Percentiles rank a stretch among this genome's conserved stretches.
Evolutionary conservation across 1,140 invertebrate species (phyloP).

Genomic region (Ips nitidus): DNA sequence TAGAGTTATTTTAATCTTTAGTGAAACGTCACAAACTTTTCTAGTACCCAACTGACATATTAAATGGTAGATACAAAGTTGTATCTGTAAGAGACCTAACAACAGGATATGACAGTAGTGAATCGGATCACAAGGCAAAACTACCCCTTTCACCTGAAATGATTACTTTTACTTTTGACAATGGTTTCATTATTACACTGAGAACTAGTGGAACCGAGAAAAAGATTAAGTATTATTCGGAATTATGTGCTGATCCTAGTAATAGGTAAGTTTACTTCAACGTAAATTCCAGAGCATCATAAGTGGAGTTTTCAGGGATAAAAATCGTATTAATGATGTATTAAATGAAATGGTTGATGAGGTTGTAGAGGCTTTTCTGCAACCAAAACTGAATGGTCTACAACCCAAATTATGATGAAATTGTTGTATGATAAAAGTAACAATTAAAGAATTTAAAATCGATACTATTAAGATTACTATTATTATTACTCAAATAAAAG

Average conservation of each 20-base stretch:
- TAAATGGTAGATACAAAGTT: conserved; percentile 72
- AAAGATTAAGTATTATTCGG: conserved; percentile 97
- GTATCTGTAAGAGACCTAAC: conserved; percentile 82
- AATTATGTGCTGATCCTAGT: conserved; percentile 72
- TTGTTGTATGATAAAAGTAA: too few species aligned
- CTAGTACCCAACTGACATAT: conserved; percentile 73
- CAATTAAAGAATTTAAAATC: too few species aligned
- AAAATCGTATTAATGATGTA: conserved; percentile 49
- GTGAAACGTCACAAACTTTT: neutral
- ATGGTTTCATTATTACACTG: conserved; percentile 84
- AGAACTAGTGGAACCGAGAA: conserved; percentile 98
- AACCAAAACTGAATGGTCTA: conserved; percentile 67
- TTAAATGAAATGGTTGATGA: conserved; percentile 76
- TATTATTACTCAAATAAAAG: too few species aligned
- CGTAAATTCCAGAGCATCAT: conserved; percentile 67
- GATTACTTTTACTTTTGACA: conserved; percentile 93
- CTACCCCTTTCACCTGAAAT: conserved; percentile 82
- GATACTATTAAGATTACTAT: too few species aligned
- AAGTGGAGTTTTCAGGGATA: conserved; percentile 31
- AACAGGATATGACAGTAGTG: conserved; percentile 79
- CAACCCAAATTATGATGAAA: neutral
- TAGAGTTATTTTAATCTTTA: neutral
- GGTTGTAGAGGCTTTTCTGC: conserved; percentile 76
- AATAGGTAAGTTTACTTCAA: conserved; percentile 58
- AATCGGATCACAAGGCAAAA: conserved; percentile 70